Evolutionary conservation across 2,797 vertebrate species (phyloP).

Genomic region (Pogonophryne albipinna): DNA sequence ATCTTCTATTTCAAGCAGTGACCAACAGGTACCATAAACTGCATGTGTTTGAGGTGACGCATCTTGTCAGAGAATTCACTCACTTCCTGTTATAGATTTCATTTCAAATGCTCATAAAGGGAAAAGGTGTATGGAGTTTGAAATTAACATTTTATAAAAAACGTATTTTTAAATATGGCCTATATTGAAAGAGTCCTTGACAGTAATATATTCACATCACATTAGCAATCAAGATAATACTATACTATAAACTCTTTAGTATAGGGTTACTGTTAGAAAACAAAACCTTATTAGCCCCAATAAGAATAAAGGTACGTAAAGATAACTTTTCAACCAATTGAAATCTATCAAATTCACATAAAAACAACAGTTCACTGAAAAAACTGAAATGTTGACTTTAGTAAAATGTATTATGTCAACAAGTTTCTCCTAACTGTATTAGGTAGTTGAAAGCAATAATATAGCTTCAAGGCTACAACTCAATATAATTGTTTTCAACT

Average conservation of each 20-base stretch:
- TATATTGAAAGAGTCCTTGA: neutral
- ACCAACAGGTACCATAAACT: conserved; percentile 32
- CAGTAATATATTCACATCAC: neutral
- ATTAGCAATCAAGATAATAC: neutral
- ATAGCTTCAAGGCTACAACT: no score
- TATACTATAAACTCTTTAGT: no score
- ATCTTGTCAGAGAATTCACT: neutral
- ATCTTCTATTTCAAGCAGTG: conserved; percentile 2
- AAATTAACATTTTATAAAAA: neutral
- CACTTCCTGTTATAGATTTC: neutral
- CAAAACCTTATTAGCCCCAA: neutral
- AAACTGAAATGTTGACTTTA: no score
- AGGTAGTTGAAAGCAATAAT: no score
- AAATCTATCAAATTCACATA: neutral
- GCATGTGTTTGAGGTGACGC: neutral
- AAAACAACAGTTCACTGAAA: no score
- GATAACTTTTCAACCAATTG: neutral
- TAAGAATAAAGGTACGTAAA: neutral
- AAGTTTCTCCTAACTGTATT: no score
- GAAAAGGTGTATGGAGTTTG: neutral
- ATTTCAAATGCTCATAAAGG: neutral
- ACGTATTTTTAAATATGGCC: neutral
- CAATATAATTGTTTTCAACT: no score
- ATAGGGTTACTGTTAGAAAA: neutral
- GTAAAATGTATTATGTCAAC: no score